A percentile compares a stretch with the other conserved stretches of the same genome.
phyloP scores from a whole-genome alignment of 2,797 vertebrate genomes.

The Sebastes wilsoni region DNA sequence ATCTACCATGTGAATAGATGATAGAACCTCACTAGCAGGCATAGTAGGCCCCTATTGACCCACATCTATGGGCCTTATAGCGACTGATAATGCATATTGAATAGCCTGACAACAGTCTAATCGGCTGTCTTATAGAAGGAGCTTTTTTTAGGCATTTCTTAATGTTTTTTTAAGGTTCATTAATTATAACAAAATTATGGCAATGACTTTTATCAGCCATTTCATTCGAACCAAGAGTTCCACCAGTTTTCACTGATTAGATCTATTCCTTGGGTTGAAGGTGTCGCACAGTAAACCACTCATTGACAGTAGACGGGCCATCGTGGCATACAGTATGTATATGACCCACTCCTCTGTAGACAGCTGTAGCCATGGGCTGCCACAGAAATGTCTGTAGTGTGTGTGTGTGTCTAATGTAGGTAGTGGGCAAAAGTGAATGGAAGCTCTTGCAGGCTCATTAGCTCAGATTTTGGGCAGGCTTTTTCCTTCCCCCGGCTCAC shows the following conservation, averaged over 20 bases:
- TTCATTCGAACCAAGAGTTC: not conserved
- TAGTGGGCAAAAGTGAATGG: not conserved
- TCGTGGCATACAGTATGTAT: not conserved
- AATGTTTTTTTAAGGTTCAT: too few relatives aligned
- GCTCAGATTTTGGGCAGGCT: slow-evolving; percentile 18
- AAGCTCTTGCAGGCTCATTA: slow-evolving; percentile 46
- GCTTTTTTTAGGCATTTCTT: too few relatives aligned
- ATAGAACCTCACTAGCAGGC: rapidly evolving
- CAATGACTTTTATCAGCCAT: not conserved
- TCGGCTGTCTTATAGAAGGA: not conserved
- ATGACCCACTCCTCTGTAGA: not conserved
- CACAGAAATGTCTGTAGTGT: not conserved
- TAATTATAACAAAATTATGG: too few relatives aligned
- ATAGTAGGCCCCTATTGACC: too few relatives aligned
- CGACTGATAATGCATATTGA: too few relatives aligned
- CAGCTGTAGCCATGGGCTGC: not conserved
- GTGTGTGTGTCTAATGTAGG: too few relatives aligned
- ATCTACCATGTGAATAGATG: too few relatives aligned
- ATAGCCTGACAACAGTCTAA: too few relatives aligned
- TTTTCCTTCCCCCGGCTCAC: slow-evolving; percentile 7
- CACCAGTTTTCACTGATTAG: not conserved
- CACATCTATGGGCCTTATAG: too few relatives aligned
- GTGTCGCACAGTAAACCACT: not conserved
- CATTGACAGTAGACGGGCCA: not conserved
- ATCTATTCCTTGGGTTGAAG: not conserved